Conservation (phyloP, 2,888 invertebrate species). For the Bruchidius siliquastri region DNA sequence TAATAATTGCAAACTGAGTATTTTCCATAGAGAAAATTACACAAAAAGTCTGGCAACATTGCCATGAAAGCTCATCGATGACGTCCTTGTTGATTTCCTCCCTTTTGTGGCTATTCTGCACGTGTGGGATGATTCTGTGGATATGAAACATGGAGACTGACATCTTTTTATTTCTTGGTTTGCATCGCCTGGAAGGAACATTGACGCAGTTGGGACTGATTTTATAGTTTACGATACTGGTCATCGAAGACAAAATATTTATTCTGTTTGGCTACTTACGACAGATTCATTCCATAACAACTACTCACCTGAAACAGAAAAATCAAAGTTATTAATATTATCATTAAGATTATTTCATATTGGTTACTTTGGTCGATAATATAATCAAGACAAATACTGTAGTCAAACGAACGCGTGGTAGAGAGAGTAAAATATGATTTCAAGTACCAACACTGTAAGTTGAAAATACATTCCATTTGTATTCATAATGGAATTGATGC, state of each 20-base stretch:
- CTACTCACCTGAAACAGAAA: neutral
- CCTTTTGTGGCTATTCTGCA: neutral
- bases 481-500: too few species aligned
- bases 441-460: too few species aligned
- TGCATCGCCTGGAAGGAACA: too few species aligned
- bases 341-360: neutral
- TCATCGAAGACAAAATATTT: neutral
- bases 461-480: too few species aligned
- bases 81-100: neutral
- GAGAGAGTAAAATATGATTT: too few species aligned
- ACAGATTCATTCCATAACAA: neutral
- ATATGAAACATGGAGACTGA: neutral
- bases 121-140: neutral
- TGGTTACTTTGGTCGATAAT: too few species aligned
- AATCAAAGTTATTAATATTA: neutral
- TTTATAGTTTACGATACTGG: neutral
- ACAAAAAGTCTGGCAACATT: neutral
- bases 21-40: neutral
- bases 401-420: too few species aligned
- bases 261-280: neutral
- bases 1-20: too few species aligned
- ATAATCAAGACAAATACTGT: too few species aligned
- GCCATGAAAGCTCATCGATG: neutral
- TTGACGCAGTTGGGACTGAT: neutral
- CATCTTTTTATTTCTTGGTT: neutral